Base-by-base conservation (phyloP, 2,797 vertebrate species). In the Eulemur albifrons region DNA sequence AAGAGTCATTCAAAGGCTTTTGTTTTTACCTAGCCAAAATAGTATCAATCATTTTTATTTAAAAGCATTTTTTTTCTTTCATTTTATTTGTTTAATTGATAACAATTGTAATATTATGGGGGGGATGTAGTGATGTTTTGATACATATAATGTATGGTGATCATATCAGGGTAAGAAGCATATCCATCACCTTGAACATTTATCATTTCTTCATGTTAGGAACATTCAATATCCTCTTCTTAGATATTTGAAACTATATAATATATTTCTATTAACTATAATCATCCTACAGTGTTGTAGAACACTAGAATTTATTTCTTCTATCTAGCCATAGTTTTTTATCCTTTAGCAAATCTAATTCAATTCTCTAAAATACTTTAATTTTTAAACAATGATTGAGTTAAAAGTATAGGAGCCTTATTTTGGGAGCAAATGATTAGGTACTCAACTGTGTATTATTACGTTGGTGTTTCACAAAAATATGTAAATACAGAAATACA, bases 1-100 rank as follows among this genome's bases (percentile, higher is more conserved):
- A 32, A 86, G 61, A 86, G 4, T 7, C 6, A 87, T 30, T 57
- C 50, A 88, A 85, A 90, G 4, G 1, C 27, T 73, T 85, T 81
- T 88, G 38, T 17, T 93, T 93, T 87, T 50, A 73, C 75, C 61
- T 91, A 92, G 54, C 2, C 10, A 90, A 96, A 93, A 73, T 77
- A 12, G 5, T 76, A 35, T 48, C 14, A 69, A 21, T 84, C 8
- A 77, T 35, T 93, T 89, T 86, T n/a, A 65, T n/a, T 65, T n/a
- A 65, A 65, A 65, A 65, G 4, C 23, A 4, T 65, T 9, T 65
- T 45, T 43, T 65, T 65, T n/a, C 32, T n/a, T 65, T 65, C 32
- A 65, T n/a, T 65, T 65, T n/a, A 20, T 65, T 65, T 65, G 7
- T 65, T 65, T n/a, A 35, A n/a, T n/a, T n/a, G 32, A 65, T 65